Percentiles rank a stretch among this genome's conserved stretches.
Evolutionary conservation across 2,888 invertebrate species (phyloP).

Genomic region (Tiliacea citrago): DNA sequence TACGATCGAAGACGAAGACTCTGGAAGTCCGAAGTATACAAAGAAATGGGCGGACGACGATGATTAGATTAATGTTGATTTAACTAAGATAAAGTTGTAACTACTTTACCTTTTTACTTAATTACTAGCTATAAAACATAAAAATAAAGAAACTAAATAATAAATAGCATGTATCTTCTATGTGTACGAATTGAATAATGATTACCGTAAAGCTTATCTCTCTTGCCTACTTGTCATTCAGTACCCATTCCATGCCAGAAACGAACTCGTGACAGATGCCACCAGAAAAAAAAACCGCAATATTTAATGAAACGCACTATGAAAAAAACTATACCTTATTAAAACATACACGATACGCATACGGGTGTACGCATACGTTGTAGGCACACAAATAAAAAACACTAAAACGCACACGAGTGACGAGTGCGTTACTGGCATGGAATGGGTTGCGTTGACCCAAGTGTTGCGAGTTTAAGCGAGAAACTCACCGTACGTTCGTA

Average conservation of each 20-base stretch:
- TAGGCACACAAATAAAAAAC: no score
- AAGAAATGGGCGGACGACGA: constrained; percentile 10
- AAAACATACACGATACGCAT: no score
- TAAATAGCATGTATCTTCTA: not conserved
- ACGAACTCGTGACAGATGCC: no score
- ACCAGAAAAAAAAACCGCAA: no score
- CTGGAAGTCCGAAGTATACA: not conserved
- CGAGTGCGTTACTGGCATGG: no score
- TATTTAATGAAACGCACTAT: no score
- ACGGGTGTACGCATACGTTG: no score
- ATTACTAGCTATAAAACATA: not conserved
- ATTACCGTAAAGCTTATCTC: not conserved
- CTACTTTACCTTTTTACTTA: not conserved
- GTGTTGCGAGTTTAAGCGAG: not conserved
- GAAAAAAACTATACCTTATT: no score
- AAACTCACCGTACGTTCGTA: not conserved
- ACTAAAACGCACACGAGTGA: no score
- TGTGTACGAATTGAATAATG: not conserved
- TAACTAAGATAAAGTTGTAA: not conserved
- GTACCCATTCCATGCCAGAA: no score
- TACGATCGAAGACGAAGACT: constrained; percentile 5
- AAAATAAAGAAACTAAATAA: not conserved
- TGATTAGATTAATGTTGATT: not conserved
- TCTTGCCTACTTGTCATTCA: not conserved
- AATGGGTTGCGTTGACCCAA: not conserved